Base-by-base conservation (phyloP, 2,113 vertebrate species). In the Philantomba maxwellii region DNA sequence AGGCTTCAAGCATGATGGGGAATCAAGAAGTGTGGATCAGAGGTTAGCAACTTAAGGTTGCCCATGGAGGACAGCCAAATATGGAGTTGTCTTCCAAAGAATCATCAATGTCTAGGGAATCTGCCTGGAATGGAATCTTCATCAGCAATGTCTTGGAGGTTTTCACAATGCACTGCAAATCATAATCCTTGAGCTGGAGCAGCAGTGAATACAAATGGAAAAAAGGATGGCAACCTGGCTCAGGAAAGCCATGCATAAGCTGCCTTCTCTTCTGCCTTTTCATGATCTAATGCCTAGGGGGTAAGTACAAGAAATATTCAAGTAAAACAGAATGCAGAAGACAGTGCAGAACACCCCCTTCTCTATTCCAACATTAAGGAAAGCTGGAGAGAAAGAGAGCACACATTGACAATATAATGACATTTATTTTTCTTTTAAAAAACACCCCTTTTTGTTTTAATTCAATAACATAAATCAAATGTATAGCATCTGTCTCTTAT, bases 101-200 rank as follows among this genome's bases (percentile, higher is more conserved):
- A 55, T 58, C 28, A 16, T 17, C 0, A 2, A 0, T 82, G 26
- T 9, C 39, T 70, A 11, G 13, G 14, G 6, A 57, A 81, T 73
- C 45, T 60, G 7, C 43, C 33, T 57, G 57, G 15, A 14, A 5
- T 89, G 45, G 30, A 87, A 7, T 57, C 33, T 19, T 95, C 28
- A 25, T 14, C 23, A 15, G 4, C 2, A 21, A 0, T 23, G 23
- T 2, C 7, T 15, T 5, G 1, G 3, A 55, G 23, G 25, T 17
- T 83, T 93, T 66, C 33, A 77, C 23, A 16, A 45, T 6, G 12
- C 33, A 73, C 30, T 36, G 5, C n/a, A 33, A 80, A 49, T 83
- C 36, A 57, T 7, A 53, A 26, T 45, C 10, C 49, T 45, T 14
- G 26, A 58, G 13, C 28, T 43, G 4, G 21, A 45, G 19, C 36